These are phyloP conservation scores for Mythimna loreyi DNA, from an alignment of 2,888 invertebrate genomes.

Conservation along the genomic window DNA sequence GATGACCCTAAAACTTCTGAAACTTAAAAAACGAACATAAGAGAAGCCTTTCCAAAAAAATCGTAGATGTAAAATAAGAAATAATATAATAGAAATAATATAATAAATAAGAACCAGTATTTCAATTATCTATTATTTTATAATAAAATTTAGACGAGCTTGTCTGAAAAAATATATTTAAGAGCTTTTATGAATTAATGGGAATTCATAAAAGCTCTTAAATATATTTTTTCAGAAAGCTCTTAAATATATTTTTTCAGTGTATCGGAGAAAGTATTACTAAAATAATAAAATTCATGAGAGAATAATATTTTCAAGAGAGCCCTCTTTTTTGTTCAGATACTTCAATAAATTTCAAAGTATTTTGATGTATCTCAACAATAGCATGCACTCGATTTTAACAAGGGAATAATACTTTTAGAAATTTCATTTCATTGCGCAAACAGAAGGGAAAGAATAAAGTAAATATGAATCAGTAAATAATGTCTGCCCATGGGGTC, in stretches of 20 bases:
- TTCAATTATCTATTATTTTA: neutral
- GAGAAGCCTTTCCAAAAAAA: neutral
- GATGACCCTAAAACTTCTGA: neutral
- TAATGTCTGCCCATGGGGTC: slow-evolving; percentile 44
- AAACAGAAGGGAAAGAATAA: slow-evolving; percentile 36
- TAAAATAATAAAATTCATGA: neutral
- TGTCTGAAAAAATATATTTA: slow-evolving; percentile 3
- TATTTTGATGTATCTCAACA: slow-evolving; percentile 3
- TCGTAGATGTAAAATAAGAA: too few species aligned
- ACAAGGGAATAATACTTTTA: slow-evolving; percentile 9
- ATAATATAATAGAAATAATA: too few species aligned
- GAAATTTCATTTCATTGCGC: slow-evolving; percentile 22
- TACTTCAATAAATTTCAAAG: slow-evolving; percentile 2
- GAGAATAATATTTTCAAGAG: slow-evolving; percentile 17
- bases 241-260: too few species aligned
- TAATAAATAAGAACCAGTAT: neutral
- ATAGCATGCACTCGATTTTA: slow-evolving; percentile 5
- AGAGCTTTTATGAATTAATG: neutral
- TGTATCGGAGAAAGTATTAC: neutral
- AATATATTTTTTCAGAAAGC: slow-evolving; percentile 1
- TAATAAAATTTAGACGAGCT: neutral
- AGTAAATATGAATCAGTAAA: slow-evolving; percentile 17
- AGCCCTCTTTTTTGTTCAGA: slow-evolving; percentile 7
- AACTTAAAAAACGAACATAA: neutral
- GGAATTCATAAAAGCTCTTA: slow-evolving; percentile 9